Percentiles rank a stretch among this genome's conserved stretches.
These are phyloP conservation scores for Cavia porcellus DNA, from an alignment of 2,113 vertebrate species.

Conservation along the genomic window DNA sequence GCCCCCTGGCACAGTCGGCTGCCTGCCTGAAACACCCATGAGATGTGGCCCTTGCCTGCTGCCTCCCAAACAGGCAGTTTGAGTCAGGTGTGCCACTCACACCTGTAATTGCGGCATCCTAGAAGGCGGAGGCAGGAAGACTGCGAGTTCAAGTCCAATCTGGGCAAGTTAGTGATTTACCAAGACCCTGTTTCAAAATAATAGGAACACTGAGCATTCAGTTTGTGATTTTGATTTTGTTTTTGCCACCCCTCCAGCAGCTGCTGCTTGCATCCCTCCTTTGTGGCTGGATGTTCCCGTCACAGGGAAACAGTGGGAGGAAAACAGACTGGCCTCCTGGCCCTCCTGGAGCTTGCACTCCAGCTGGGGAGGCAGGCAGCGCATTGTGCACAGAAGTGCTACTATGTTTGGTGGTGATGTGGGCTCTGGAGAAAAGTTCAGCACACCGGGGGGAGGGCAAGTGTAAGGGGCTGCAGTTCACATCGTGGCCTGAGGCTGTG, in stretches of 20 bases:
- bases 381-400: not conserved
- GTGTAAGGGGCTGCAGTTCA: not conserved
- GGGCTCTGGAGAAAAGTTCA: not conserved
- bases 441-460: not conserved
- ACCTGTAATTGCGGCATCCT: not conserved
- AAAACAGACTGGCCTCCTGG: not conserved
- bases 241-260: not conserved
- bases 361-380: not conserved
- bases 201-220: not conserved
- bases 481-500: not conserved
- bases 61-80: not conserved
- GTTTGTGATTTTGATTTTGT: not conserved
- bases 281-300: not conserved
- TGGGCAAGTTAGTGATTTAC: not conserved
- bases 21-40: not conserved
- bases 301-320: not conserved
- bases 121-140: not conserved
- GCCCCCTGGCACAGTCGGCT: not conserved
- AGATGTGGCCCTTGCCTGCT: not conserved
- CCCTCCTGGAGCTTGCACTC: not conserved
- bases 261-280: not conserved
- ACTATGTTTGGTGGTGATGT: not conserved
- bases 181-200: not conserved
- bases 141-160: not conserved
- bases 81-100: not conserved